Evolutionary conservation across 2,797 vertebrate species (phyloP).

Genomic region (Aphelocoma californica): DNA sequence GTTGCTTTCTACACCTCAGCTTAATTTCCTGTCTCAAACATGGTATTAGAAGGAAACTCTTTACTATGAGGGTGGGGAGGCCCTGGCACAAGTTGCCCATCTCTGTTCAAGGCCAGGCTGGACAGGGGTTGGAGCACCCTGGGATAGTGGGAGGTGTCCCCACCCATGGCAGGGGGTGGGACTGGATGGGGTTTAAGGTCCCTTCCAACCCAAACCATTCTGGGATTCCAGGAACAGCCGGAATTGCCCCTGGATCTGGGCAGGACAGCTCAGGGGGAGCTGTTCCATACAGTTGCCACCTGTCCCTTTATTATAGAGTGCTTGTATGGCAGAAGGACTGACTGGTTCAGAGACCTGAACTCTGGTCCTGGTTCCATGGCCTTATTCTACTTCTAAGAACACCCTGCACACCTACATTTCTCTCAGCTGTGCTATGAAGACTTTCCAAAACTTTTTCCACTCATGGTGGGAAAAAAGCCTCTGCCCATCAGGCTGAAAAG

Average conservation of each 20-base stretch:
- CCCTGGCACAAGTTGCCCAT: not conserved
- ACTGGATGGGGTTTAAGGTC: not conserved
- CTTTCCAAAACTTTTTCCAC: not conserved
- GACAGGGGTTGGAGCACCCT: not conserved
- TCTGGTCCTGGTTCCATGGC: not conserved
- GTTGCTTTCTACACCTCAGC: not conserved
- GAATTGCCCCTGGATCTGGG: not conserved
- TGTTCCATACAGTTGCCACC: not conserved
- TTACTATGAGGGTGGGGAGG: rapidly evolving
- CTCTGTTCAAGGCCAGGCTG: not conserved
- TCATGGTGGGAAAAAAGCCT: not conserved
- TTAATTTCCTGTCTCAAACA: not conserved
- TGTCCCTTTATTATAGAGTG: rapidly evolving
- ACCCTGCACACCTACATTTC: not conserved
- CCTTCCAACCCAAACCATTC: not conserved
- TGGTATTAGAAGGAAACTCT: not conserved
- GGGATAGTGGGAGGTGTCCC: not conserved
- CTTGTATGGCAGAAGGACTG: not conserved
- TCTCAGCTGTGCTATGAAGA: not conserved
- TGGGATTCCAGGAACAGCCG: not conserved
- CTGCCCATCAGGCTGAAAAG: not conserved
- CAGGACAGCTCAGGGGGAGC: not conserved
- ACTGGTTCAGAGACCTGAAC: not conserved
- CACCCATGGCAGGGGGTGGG: not conserved
- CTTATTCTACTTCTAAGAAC: not conserved